phyloP scores from a whole-genome alignment of 2,113 vertebrate genomes.

The Elephas maximus region DNA sequence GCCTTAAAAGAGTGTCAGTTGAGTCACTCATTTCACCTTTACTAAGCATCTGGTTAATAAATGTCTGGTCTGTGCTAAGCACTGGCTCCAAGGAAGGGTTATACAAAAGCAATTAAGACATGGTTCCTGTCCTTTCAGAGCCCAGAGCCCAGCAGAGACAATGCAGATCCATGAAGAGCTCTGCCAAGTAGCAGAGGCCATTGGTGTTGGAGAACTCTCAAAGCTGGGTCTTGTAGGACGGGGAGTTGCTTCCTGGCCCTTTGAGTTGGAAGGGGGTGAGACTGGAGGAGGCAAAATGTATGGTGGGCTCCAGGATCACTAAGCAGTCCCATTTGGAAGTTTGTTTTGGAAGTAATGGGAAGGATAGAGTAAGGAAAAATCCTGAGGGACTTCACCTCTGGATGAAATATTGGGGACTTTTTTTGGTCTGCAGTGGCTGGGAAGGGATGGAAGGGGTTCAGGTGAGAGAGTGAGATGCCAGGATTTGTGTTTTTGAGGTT shows the following conservation, averaged over 20 bases:
- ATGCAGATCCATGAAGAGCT: rapidly evolving
- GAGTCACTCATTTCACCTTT: rapidly evolving
- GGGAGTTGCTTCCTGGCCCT: neutral
- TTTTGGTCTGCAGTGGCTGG: neutral
- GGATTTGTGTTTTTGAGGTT: neutral
- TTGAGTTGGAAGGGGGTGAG: neutral
- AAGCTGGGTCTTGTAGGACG: neutral
- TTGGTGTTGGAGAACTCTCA: neutral
- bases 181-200: no score
- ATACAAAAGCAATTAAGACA: neutral
- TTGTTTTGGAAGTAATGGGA: neutral
- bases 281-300: neutral
- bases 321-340: neutral
- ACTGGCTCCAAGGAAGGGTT: neutral
- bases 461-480: rapidly evolving
- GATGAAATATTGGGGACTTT: neutral
- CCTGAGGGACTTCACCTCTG: rapidly evolving
- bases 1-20: neutral
- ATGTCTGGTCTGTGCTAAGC: neutral
- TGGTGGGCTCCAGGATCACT: neutral
- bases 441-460: neutral
- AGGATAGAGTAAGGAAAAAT: neutral
- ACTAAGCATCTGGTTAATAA: neutral
- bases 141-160: neutral
- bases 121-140: neutral